Conservation (phyloP, 2,888 invertebrate species). For the Nudaria mundana region DNA sequence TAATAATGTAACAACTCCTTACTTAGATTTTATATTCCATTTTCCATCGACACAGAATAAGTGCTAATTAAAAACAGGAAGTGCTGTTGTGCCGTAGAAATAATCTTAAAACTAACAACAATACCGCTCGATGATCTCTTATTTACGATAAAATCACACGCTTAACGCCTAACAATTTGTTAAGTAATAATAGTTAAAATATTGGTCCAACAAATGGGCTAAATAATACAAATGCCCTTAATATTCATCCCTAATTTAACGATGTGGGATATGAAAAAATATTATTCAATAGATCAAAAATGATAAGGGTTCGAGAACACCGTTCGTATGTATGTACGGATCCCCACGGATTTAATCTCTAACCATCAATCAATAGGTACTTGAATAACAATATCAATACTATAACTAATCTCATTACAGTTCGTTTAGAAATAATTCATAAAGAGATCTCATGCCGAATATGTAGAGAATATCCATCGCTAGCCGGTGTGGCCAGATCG, state of each 20-base stretch:
- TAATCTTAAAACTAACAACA: constrained; percentile 78
- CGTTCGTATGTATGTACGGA: constrained; percentile 60
- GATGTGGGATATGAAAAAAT: constrained; percentile 81
- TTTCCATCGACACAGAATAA: constrained; percentile 80
- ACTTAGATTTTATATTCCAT: constrained; percentile 77
- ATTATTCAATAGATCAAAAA: constrained; percentile 81
- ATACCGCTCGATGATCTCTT: constrained; percentile 79
- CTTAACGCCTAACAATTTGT: constrained; percentile 81
- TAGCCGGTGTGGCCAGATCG: constrained; percentile 68
- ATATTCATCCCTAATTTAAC: constrained; percentile 81
- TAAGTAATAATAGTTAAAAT: constrained; percentile 82
- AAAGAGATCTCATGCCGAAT: constrained; percentile 70
- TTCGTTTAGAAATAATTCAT: constrained; percentile 74
- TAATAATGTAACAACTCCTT: constrained; percentile 81
- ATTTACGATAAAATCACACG: constrained; percentile 80
- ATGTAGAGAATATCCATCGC: constrained; percentile 59
- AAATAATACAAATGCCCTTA: constrained; percentile 82
- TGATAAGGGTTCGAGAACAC: constrained; percentile 77
- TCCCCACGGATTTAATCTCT: constrained; percentile 76
- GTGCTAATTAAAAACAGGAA: constrained; percentile 82
- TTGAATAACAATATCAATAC: constrained; percentile 81
- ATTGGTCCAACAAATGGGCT: constrained; percentile 82
- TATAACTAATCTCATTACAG: constrained; percentile 80
- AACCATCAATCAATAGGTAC: constrained; percentile 72
- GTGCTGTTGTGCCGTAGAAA: constrained; percentile 81